These are phyloP conservation scores for Notarius lentiginosus DNA, from an alignment of 2,113 vertebrate genomes.

Conservation along the genomic window DNA sequence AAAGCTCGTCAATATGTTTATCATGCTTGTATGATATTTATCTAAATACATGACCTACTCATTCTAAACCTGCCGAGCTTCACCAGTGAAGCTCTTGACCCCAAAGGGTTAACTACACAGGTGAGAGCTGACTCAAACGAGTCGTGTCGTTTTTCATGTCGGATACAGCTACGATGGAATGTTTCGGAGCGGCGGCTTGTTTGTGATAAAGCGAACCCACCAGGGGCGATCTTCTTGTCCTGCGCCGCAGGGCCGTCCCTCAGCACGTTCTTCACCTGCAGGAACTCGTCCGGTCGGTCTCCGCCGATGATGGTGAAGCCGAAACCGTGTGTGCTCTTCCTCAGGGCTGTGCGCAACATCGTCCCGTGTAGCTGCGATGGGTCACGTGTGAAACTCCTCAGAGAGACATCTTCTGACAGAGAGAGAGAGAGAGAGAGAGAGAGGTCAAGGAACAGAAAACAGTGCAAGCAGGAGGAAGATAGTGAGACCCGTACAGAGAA, in stretches of 20 bases:
- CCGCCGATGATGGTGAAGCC: conserved; percentile 99
- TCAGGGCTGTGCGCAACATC: conserved; percentile 82
- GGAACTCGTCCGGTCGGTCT: conserved; percentile 93
- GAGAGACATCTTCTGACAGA: conserved; percentile 70
- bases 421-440: background rate
- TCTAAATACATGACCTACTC: too few relatives aligned
- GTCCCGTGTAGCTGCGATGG: conserved; percentile 87
- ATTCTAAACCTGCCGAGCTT: too few relatives aligned
- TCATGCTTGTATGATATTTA: too few relatives aligned
- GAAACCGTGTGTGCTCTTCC: conserved; percentile 92
- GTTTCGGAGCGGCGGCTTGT: too few relatives aligned
- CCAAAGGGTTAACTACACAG: background rate
- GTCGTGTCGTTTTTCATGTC: background rate
- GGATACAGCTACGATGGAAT: background rate
- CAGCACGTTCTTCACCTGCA: conserved; percentile 96
- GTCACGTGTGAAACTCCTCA: conserved; percentile 85
- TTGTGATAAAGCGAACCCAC: conserved; percentile 63
- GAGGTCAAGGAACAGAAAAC: background rate
- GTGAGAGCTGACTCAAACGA: background rate
- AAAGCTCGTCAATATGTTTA: too few relatives aligned
- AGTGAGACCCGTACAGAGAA: background rate
- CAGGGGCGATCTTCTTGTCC: conserved; percentile 92
- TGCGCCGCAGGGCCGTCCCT: conserved; percentile 92
- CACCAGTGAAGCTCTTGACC: too few relatives aligned
- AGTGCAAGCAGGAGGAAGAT: background rate